phyloP scores from a whole-genome alignment of 2,888 invertebrate genomes.

The Dryobota labecula region DNA sequence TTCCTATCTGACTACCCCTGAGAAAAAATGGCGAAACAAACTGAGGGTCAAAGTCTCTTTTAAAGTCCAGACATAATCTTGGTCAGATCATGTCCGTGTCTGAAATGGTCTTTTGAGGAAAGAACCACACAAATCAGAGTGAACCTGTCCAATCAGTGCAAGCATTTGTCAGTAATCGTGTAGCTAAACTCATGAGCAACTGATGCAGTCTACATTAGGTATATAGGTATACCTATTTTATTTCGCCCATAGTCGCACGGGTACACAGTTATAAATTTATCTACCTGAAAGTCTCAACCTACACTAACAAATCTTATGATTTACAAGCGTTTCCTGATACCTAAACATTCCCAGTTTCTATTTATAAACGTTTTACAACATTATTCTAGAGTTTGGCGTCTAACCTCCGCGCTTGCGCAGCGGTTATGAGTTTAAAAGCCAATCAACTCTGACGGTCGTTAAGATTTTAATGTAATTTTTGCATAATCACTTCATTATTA shows the following conservation, averaged over 20 bases:
- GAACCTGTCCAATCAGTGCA: no score
- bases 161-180: no score
- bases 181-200: no score
- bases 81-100: no score
- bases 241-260: neutral
- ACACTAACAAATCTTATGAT: constrained; percentile 57
- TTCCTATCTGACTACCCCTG: no score
- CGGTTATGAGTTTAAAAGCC: constrained; percentile 66
- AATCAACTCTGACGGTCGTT: constrained; percentile 63
- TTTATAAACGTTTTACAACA: constrained; percentile 62
- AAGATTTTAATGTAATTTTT: constrained; percentile 55
- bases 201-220: constrained; percentile 8
- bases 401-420: constrained; percentile 53
- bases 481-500: constrained; percentile 42
- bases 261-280: constrained; percentile 18
- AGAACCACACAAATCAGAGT: no score
- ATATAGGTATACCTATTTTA: constrained; percentile 19
- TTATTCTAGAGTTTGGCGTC: constrained; percentile 59
- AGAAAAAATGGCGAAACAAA: no score
- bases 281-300: constrained; percentile 47
- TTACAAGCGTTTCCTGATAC: constrained; percentile 57
- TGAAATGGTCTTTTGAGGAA: no score
- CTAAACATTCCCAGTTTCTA: constrained; percentile 54
- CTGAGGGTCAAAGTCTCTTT: no score
- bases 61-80: no score